Base-by-base conservation (phyloP, 2,113 vertebrate species). In the Choloepus hoffmanni region DNA sequence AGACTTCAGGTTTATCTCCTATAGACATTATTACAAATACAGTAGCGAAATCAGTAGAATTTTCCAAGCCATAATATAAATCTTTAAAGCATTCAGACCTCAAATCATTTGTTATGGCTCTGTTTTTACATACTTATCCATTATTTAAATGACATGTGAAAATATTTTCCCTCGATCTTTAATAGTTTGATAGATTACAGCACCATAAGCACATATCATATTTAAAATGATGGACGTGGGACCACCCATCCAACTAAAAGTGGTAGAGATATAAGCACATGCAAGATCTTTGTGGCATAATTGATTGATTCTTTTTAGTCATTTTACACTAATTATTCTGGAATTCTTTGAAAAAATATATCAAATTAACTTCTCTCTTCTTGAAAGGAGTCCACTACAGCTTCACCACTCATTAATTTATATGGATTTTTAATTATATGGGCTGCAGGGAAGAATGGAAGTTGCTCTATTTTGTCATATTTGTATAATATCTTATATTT, bases 101-200 rank as follows among this genome's bases (percentile, higher is more conserved):
- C 2, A 5, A 78, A 79, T 60, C 55, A 0, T 96, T 81, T 53
- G 36, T 21, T 93, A 90, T 81, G 24, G 28, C 88, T 94, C 14
- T 90, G 23, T 78, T 91, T 97, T 65, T 88, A 81, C 60, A 78
- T 89, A 43, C 30, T 83, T 96, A 88, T 91, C 68, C 53, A 65
- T 89, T 94, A 84, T 88, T 40, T 97, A 92, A 97, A 86, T 98
- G 55, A 90, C 24, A 94, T 85, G n/a, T 90, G 78, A 96, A 95
- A 85, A 81, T n/a, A 91, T 92, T 73, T 90, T 67, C 36, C 67
- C 55, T 85, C 40, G 73, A 90, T 2, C 0, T 90, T 95, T 74
- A 96, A 78, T 3, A 81, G 13, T 73, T 73, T 76, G 50, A 87
- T 68, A 15, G 23, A 68, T 65, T 58, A 48, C 6, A 84, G 50